Percentiles rank a stretch among this genome's conserved stretches.
phyloP scores from a whole-genome alignment of 2,797 vertebrate species.

The Graptemys geographica region DNA sequence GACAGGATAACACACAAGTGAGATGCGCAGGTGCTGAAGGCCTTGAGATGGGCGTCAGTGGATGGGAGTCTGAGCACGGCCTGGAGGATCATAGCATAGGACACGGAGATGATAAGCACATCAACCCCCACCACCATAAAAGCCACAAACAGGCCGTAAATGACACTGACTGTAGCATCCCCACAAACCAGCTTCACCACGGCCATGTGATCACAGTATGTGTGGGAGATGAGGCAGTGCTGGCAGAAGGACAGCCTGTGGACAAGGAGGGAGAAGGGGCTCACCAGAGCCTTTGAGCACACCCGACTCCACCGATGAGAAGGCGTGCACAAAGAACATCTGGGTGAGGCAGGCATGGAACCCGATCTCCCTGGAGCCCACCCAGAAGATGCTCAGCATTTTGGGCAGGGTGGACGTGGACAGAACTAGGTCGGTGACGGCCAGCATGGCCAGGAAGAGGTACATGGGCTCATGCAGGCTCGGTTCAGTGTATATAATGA shows the following conservation, averaged over 20 bases:
- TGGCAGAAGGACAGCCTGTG: neutral
- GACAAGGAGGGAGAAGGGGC: neutral
- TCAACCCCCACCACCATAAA: slow-evolving; percentile 52
- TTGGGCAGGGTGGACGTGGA: slow-evolving; percentile 44
- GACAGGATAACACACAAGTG: slow-evolving; percentile 73
- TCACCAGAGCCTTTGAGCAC: slow-evolving; percentile 51
- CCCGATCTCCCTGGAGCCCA: neutral
- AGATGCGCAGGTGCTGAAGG: slow-evolving; percentile 75
- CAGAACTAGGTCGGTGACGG: slow-evolving; percentile 58
- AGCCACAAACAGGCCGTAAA: slow-evolving; percentile 62
- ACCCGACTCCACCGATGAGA: slow-evolving; percentile 16
- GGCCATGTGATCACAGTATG: slow-evolving; percentile 45
- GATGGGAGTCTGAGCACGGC: slow-evolving; percentile 66
- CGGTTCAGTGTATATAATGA: slow-evolving; percentile 7
- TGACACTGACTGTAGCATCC: slow-evolving; percentile 42
- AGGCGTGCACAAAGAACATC: neutral
- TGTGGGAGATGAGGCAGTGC: neutral
- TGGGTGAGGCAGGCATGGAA: slow-evolving; percentile 53
- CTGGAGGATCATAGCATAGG: slow-evolving; percentile 71
- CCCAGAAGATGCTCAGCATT: slow-evolving; percentile 66
- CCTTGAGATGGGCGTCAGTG: slow-evolving; percentile 41
- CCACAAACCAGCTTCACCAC: slow-evolving; percentile 61
- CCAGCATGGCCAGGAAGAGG: slow-evolving; percentile 62
- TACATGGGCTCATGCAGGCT: slow-evolving; percentile 61
- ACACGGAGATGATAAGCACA: slow-evolving; percentile 49